These are phyloP conservation scores for Andrena hattorfiana DNA, from an alignment of 2,888 invertebrate genomes.

Conservation along the genomic window DNA sequence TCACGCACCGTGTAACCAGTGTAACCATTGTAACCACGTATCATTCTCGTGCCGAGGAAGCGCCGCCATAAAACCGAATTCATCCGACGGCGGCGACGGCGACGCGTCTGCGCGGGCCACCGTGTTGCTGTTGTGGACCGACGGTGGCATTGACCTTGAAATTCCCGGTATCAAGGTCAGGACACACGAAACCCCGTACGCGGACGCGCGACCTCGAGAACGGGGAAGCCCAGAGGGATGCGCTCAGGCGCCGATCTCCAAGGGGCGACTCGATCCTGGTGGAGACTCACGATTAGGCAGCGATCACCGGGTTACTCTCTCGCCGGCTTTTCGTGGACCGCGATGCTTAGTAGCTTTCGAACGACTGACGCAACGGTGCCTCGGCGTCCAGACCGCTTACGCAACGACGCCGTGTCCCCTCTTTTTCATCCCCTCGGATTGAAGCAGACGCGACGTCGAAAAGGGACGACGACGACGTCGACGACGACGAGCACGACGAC, in stretches of 20 bases:
- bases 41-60: background rate
- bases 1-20: background rate
- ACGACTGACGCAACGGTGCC: conserved; percentile 79
- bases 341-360: conserved; percentile 76
- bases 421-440: conserved; percentile 55
- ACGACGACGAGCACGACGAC: conserved; percentile 16
- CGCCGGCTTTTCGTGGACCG: conserved; percentile 67
- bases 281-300: conserved; percentile 31
- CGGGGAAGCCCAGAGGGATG: conserved; percentile 13
- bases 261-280: background rate
- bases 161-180: conserved; percentile 36
- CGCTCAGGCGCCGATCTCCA: background rate
- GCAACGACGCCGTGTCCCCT: conserved; percentile 74
- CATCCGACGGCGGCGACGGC: background rate
- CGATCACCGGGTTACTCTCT: conserved; percentile 3
- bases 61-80: conserved; percentile 40
- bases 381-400: conserved; percentile 80
- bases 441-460: conserved; percentile 56
- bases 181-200: background rate
- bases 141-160: conserved; percentile 64
- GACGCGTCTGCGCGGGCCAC: conserved; percentile 36
- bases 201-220: background rate
- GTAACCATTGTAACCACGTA: background rate
- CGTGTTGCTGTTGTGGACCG: conserved; percentile 16
- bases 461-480: conserved; percentile 34